phyloP scores from a whole-genome alignment of 2,888 invertebrate species.

The Lithophane leautieri region DNA sequence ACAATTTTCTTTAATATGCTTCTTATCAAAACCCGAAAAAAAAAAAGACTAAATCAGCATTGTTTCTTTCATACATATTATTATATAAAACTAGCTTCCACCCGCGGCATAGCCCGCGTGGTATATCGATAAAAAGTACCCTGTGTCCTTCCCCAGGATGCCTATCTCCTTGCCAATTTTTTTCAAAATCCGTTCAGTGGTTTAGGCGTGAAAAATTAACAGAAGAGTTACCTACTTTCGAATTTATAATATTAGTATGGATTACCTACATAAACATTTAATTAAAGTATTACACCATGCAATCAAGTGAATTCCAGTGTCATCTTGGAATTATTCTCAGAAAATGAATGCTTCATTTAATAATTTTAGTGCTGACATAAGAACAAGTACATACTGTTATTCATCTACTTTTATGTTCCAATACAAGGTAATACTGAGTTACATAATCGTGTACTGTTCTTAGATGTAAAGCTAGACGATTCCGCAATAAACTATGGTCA shows the following conservation, averaged over 20 bases:
- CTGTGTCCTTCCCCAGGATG: too few relatives aligned
- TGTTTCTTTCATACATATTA: too few relatives aligned
- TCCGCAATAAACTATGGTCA: conserved; percentile 9
- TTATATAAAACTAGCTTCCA: too few relatives aligned
- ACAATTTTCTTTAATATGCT: not conserved
- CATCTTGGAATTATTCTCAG: conserved; percentile 35
- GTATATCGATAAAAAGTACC: too few relatives aligned
- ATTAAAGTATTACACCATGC: conserved; percentile 33
- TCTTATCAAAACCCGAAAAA: not conserved
- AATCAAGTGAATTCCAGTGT: conserved; percentile 30
- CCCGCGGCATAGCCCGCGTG: too few relatives aligned
- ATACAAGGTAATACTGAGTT: conserved; percentile 29
- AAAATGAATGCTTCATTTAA: conserved; percentile 36
- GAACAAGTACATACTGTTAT: conserved; percentile 1
- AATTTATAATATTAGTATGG: too few relatives aligned
- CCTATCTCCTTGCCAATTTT: too few relatives aligned
- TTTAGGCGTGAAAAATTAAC: too few relatives aligned
- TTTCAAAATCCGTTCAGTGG: too few relatives aligned
- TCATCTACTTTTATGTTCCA: conserved; percentile 33
- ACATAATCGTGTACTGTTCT: conserved; percentile 35
- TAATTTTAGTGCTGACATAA: conserved; percentile 56
- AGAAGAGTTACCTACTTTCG: too few relatives aligned
- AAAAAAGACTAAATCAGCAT: not conserved
- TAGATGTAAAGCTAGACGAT: conserved; percentile 3
- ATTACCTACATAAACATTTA: conserved; percentile 1